These are phyloP conservation scores for Macrobrachium nipponense DNA, from an alignment of 1,140 invertebrate species.

Conservation along the genomic window DNA sequence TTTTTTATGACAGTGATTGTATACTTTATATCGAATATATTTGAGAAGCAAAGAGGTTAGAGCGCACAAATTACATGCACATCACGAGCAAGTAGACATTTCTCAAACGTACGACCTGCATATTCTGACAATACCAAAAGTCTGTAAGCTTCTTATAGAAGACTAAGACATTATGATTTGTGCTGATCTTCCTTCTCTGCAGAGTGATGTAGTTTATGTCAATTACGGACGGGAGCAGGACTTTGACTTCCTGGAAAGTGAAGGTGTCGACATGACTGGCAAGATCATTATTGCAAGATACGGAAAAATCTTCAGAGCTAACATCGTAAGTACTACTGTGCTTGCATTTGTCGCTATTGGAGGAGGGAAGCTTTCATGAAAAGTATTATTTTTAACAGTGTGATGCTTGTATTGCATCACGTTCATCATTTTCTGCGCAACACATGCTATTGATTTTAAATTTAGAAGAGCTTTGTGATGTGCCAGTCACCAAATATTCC, in stretches of 20 bases:
- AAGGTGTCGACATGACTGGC: conserved; percentile 67
- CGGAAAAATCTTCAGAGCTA: conserved; percentile 71
- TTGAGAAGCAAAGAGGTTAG: too few species aligned
- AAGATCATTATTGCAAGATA: conserved; percentile 69
- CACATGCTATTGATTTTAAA: too few species aligned
- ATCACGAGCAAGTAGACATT: too few species aligned
- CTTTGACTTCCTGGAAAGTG: conserved; percentile 67
- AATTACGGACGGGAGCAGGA: conserved; percentile 71
- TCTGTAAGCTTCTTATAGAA: not conserved
- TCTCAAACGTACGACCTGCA: not conserved
- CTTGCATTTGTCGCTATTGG: not conserved
- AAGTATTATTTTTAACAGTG: too few species aligned
- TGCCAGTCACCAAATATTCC: not conserved
- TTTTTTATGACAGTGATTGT: too few species aligned
- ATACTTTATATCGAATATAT: too few species aligned
- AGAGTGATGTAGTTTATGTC: conserved; percentile 69
- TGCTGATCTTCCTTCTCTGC: not conserved
- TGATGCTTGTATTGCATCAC: too few species aligned
- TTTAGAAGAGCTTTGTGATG: too few species aligned
- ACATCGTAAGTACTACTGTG: conserved; percentile 68
- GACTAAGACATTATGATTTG: not conserved
- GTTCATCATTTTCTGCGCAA: too few species aligned
- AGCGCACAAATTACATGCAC: too few species aligned
- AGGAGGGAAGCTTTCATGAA: not conserved
- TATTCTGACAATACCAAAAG: too few species aligned